Percentiles rank a stretch among this genome's conserved stretches.
Evolutionary conservation across 2,113 vertebrate species (phyloP).

Genomic region (Tetrax tetrax): DNA sequence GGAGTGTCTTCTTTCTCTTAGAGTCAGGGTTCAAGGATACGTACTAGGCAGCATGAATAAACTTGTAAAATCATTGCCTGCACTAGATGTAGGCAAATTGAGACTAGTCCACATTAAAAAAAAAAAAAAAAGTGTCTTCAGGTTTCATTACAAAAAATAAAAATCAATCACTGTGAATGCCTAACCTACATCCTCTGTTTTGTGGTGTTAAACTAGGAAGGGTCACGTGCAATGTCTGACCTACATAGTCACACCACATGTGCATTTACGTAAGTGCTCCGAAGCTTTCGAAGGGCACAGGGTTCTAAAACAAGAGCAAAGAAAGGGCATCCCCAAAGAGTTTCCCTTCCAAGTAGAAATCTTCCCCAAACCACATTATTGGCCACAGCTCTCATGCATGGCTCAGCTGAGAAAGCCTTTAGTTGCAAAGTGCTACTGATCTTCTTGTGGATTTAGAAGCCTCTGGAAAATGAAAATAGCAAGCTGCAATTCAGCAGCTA

Average conservation of each 20-base stretch:
- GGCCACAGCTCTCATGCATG: background rate
- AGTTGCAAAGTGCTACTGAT: background rate
- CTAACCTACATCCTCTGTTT: background rate
- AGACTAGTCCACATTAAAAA: background rate
- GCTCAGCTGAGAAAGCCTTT: constrained; percentile 6
- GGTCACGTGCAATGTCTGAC: background rate
- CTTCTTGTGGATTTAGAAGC: background rate
- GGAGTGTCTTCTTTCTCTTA: background rate
- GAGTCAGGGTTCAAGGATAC: background rate
- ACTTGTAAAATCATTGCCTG: background rate
- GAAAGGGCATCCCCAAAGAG: background rate
- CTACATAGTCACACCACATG: background rate
- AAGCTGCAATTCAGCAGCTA: background rate
- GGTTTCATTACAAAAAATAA: background rate
- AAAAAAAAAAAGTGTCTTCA: accelerated
- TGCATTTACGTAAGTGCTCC: background rate
- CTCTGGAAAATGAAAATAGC: background rate
- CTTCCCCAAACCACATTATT: background rate
- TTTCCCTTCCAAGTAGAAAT: background rate
- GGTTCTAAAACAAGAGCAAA: background rate
- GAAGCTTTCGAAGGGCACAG: background rate
- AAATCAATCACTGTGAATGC: background rate
- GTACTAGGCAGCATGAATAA: background rate
- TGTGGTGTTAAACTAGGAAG: background rate
- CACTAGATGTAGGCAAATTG: background rate